Evolutionary conservation across 1,140 invertebrate genomes (phyloP).

Genomic region (Hycleus cichorii): DNA sequence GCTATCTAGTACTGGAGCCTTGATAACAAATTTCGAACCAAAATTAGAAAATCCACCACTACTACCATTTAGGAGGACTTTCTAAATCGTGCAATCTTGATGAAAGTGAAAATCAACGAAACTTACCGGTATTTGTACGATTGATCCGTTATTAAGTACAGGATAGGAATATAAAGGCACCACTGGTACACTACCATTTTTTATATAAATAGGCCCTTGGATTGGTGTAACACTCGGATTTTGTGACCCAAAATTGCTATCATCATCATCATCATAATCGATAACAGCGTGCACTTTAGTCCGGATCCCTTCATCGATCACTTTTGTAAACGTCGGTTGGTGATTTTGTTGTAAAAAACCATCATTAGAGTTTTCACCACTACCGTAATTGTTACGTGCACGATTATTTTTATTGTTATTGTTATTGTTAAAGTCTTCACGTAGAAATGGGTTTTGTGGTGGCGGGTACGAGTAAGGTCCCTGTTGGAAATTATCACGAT

Average conservation of each 20-base stretch:
- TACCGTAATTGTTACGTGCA: background rate
- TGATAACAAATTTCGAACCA: too few species aligned
- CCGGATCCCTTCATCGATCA: constrained; percentile 45
- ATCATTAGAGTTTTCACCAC: too few species aligned
- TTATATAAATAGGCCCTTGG: constrained; percentile 70
- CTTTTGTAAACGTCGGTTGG: constrained; percentile 22
- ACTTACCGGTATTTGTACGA: constrained; percentile 82
- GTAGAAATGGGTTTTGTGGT: constrained; percentile 34
- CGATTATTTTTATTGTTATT: background rate
- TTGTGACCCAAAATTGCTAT: constrained; percentile 27
- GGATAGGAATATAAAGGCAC: constrained; percentile 79
- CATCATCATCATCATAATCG: constrained; percentile 56
- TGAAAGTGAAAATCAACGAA: background rate
- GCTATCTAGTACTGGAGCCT: too few species aligned
- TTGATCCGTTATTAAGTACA: constrained; percentile 71
- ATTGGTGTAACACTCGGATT: constrained; percentile 61
- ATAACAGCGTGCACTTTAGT: constrained; percentile 62
- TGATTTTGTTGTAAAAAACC: background rate
- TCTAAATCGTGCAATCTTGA: background rate
- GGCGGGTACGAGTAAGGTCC: constrained; percentile 34
- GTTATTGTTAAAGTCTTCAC: constrained; percentile 26
- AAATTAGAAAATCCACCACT: too few species aligned
- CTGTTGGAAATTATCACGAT: background rate
- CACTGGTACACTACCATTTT: constrained; percentile 73
- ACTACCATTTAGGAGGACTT: too few species aligned